These are phyloP conservation scores for Hoplias malabaricus DNA, from an alignment of 2,113 vertebrate genomes.

Conservation along the genomic window DNA sequence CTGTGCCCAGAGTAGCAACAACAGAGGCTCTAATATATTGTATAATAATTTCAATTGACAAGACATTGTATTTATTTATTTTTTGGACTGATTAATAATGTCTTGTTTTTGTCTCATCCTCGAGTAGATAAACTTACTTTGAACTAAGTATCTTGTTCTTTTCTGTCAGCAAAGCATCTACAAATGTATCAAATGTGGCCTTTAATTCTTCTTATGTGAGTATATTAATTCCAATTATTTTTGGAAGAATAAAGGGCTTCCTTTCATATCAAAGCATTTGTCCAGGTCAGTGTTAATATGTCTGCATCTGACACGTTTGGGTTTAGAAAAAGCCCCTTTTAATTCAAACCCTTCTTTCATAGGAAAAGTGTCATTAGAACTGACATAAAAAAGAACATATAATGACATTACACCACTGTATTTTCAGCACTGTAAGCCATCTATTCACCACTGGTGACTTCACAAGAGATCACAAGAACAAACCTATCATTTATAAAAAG, in stretches of 20 bases:
- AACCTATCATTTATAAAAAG: conserved; percentile 62
- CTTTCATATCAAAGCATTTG: conserved; percentile 2
- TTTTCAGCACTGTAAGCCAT: conserved; percentile 51
- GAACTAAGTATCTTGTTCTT: conserved; percentile 74
- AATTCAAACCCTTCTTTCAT: neutral
- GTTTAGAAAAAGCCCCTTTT: conserved; percentile 5
- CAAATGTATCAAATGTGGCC: conserved; percentile 67
- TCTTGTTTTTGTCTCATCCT: too few species aligned
- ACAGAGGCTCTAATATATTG: too few species aligned
- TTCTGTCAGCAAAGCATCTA: conserved; percentile 71
- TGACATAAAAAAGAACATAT: neutral
- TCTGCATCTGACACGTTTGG: neutral
- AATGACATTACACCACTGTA: neutral
- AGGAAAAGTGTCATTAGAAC: conserved; percentile 13
- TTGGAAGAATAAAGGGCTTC: neutral
- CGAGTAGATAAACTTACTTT: conserved; percentile 73
- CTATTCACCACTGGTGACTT: conserved; percentile 59
- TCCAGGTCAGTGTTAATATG: neutral
- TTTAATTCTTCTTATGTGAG: conserved; percentile 67
- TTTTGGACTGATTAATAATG: too few species aligned
- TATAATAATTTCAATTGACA: too few species aligned
- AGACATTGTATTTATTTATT: too few species aligned
- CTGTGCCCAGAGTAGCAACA: too few species aligned
- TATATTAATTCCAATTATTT: conserved; percentile 62
- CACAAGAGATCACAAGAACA: conserved; percentile 63